Evolutionary conservation across 1,140 invertebrate genomes (phyloP), one percentile per base, ranked within the genome.

Genomic region (Drosophila mayri): DNA sequence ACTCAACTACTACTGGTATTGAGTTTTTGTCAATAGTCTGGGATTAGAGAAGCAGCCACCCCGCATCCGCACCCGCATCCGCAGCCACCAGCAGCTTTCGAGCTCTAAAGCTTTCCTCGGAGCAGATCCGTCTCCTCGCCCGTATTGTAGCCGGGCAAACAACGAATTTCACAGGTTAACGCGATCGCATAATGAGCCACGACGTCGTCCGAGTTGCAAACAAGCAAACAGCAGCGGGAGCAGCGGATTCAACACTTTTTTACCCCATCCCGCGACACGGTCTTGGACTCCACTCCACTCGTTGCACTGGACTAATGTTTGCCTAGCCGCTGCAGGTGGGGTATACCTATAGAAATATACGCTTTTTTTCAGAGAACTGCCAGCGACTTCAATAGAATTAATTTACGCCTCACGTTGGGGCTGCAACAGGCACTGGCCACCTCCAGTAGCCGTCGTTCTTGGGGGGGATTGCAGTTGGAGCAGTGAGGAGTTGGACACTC

Each of bases 101-200:
- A 61, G 20, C 59, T 52, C 12, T 20, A 20, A 4, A 61, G 62
- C 62, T 61, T 61, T 61, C 30, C 57, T 32, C 11, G 35, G 55
- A 62, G 20, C 57, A n/a, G 30, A n/a, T 44, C 61, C 62, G 40
- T 43, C 60, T 30, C 8, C 57, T 25, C 77, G 37, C 22, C 28
- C 73, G 64, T 76, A 90, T 90, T 65, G 65, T 81, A 63, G 76
- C 54, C 80, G 67, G 73, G 57, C 70, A 91, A 91, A 92, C 90
- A 92, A 87, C 84, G 79, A 78, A 92, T 92, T 92, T 92, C 91
- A 92, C 91, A 92, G 91, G 86, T 92, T 91, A 92, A 92, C 91
- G 91, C 90, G 81, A 92, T 91, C 87, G 91, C 79, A 92, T 91
- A 92, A 92, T 92, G 81, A 87, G 80, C 76, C 57, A 70, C 78